Percentiles rank a stretch among this genome's conserved stretches.
Evolutionary conservation across 1,140 invertebrate genomes (phyloP).

Genomic region (Mya arenaria): DNA sequence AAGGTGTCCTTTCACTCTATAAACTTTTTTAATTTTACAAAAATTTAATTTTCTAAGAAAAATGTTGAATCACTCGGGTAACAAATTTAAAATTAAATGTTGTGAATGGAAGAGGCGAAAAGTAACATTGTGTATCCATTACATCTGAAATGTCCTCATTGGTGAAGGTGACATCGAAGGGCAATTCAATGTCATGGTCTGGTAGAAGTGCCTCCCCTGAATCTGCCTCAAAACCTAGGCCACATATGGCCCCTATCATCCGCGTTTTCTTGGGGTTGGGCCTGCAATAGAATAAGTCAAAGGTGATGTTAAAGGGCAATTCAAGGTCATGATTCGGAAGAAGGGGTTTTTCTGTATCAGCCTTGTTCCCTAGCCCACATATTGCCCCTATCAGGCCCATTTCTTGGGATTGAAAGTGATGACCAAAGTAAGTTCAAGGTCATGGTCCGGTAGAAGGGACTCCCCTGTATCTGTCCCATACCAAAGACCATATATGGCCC

Average conservation of each 20-base stretch:
- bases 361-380: conserved; percentile 35
- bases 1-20: too few species aligned
- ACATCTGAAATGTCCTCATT: conserved; percentile 13
- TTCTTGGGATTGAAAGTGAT: too few species aligned
- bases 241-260: conserved; percentile 45
- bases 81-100: too few species aligned
- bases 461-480: neutral
- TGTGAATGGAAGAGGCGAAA: too few species aligned
- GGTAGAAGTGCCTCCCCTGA: neutral
- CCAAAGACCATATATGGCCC: conserved; percentile 41
- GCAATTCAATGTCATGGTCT: conserved; percentile 49
- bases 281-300: conserved; percentile 30
- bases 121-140: neutral
- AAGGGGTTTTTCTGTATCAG: neutral
- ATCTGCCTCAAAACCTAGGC: conserved; percentile 19
- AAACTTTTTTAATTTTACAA: too few species aligned
- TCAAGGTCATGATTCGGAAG: conserved; percentile 47
- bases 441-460: conserved; percentile 34
- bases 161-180: conserved; percentile 31
- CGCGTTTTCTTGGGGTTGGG: conserved; percentile 13
- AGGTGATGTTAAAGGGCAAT: conserved; percentile 44
- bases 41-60: too few species aligned
- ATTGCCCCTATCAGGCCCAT: conserved; percentile 46
- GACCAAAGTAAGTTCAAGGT: conserved; percentile 45
- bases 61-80: too few species aligned